phyloP scores from a whole-genome alignment of 2,888 invertebrate genomes.

The Dynastes maya region DNA sequence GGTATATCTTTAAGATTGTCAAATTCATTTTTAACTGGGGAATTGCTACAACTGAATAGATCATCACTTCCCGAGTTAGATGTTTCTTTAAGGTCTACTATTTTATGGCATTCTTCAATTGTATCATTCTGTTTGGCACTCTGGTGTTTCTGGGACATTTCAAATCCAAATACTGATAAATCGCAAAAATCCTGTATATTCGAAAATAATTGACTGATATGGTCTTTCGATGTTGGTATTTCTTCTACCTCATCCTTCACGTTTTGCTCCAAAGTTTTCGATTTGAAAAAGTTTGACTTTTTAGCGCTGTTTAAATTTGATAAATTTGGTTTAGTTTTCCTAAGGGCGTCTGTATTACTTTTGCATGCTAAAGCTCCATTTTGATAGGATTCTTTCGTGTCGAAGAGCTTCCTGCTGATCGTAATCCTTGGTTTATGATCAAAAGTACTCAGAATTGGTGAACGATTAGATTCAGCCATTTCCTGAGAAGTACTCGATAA shows the following conservation, averaged over 20 bases:
- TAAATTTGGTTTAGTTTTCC: slow-evolving; percentile 29
- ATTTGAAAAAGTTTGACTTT: slow-evolving; percentile 30
- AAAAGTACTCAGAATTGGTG: neutral
- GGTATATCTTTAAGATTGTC: neutral
- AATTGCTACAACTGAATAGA: slow-evolving; percentile 36
- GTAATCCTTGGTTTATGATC: neutral
- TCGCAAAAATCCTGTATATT: slow-evolving; percentile 57
- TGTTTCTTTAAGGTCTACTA: neutral
- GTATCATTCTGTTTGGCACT: slow-evolving; percentile 7
- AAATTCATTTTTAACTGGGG: slow-evolving; percentile 4
- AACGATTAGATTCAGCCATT: neutral
- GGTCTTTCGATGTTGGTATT: slow-evolving; percentile 2
- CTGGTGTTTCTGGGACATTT: slow-evolving; percentile 21
- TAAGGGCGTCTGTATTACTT: neutral
- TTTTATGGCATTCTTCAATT: slow-evolving; percentile 10
- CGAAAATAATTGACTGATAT: slow-evolving; percentile 32
- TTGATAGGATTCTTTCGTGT: neutral
- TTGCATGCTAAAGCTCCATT: neutral
- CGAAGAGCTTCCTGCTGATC: neutral
- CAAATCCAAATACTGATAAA: slow-evolving; percentile 56
- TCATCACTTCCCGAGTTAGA: slow-evolving; percentile 39
- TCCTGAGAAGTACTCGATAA: neutral
- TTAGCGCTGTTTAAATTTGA: slow-evolving; percentile 27
- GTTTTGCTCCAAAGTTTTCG: neutral
- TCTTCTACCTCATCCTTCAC: neutral